Percentiles rank a stretch among this genome's conserved stretches.
phyloP scores from a whole-genome alignment of 1,140 invertebrate genomes.

The Papilio polytes region DNA sequence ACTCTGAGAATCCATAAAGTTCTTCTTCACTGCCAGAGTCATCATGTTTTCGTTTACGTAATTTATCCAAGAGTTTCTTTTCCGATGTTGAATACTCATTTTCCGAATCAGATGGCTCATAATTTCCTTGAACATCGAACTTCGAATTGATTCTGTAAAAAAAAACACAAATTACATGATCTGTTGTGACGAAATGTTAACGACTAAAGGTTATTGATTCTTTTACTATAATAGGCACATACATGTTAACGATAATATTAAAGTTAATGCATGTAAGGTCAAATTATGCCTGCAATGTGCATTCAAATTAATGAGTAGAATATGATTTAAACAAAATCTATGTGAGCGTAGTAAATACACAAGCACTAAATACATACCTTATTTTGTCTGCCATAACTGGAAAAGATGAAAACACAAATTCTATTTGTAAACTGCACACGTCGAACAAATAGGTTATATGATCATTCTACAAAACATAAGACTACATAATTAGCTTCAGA shows the following conservation, averaged over 20 bases:
- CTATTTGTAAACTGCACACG: background rate
- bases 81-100: constrained; percentile 88
- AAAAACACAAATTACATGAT: constrained; percentile 32
- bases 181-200: constrained; percentile 13
- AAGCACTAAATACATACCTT: constrained; percentile 48
- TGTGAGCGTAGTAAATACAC: background rate
- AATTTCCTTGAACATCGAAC: constrained; percentile 80
- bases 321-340: background rate
- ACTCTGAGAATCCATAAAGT: constrained; percentile 86
- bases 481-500: background rate
- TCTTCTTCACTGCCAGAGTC: constrained; percentile 87
- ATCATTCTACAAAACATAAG: background rate
- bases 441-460: constrained; percentile 17
- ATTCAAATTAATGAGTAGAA: no score
- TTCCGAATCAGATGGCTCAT: constrained; percentile 88
- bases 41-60: constrained; percentile 82
- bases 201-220: no score
- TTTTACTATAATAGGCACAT: no score
- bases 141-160: constrained; percentile 74
- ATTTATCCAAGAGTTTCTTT: constrained; percentile 86
- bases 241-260: no score
- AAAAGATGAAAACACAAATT: background rate
- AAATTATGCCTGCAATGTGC: no score
- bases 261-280: no score
- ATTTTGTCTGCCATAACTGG: constrained; percentile 62